A percentile compares a stretch with the other conserved stretches of the same genome.
Conservation (phyloP, 2,113 vertebrate genomes). For the Leiothrix lutea region DNA sequence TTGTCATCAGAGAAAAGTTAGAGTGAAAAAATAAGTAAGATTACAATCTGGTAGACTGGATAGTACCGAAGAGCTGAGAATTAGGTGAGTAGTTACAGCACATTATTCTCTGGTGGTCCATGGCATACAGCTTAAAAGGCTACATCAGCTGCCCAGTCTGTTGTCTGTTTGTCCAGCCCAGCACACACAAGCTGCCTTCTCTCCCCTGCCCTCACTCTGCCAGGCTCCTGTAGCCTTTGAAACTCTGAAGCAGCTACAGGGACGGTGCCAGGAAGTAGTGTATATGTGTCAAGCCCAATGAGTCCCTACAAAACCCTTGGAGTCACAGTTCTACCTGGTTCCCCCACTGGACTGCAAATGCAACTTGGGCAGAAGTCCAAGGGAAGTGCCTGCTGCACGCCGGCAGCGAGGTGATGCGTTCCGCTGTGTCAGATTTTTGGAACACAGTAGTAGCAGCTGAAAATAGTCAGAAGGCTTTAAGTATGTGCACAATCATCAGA, state of each 20-base stretch:
- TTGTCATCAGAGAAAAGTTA: conserved; percentile 7
- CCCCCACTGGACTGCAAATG: neutral
- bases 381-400: neutral
- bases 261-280: neutral
- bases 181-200: neutral
- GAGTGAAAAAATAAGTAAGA: neutral
- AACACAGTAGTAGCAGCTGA: conserved; percentile 54
- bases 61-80: neutral
- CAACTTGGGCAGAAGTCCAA: neutral
- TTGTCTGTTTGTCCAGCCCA: neutral
- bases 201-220: accelerated
- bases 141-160: accelerated
- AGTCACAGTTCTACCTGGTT: neutral
- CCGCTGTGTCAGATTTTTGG: conserved; percentile 41
- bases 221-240: neutral
- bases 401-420: neutral
- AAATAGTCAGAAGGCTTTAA: conserved; percentile 62
- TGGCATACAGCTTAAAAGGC: neutral
- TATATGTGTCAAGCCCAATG: accelerated
- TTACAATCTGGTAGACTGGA: neutral
- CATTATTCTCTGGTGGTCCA: neutral
- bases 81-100: neutral
- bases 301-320: neutral
- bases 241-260: neutral
- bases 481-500: conserved; percentile 62